Evolutionary conservation across 2,113 vertebrate species (phyloP).

Genomic region (Calidris pygmaea): DNA sequence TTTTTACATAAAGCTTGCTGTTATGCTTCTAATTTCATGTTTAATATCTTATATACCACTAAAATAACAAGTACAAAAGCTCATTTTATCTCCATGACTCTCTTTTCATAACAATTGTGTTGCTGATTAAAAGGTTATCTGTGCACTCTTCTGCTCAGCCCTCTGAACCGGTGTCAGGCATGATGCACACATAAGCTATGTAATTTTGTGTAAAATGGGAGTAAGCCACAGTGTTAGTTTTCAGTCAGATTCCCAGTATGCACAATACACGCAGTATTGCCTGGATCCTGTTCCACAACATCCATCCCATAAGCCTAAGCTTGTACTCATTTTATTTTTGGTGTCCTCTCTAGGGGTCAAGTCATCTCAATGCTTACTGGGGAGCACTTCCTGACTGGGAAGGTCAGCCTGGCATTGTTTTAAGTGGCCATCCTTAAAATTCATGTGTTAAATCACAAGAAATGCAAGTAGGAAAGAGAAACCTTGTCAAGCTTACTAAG

Average conservation of each 20-base stretch:
- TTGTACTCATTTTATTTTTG: neutral
- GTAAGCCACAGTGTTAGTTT: rapidly evolving
- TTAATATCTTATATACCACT: neutral
- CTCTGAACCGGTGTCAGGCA: neutral
- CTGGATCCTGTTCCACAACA: neutral
- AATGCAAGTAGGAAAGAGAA: neutral
- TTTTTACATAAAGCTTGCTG: neutral
- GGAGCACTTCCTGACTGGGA: neutral
- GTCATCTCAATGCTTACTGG: neutral
- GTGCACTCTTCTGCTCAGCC: neutral
- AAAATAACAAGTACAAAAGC: neutral
- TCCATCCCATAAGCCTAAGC: neutral
- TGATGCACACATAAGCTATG: neutral
- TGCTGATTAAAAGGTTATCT: neutral
- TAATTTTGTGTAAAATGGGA: neutral
- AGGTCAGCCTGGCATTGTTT: neutral
- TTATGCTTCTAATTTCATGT: neutral
- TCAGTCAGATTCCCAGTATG: neutral
- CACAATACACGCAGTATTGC: neutral
- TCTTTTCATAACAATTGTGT: neutral
- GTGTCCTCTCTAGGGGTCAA: neutral
- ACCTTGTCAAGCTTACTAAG: neutral
- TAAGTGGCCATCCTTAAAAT: neutral
- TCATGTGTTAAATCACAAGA: neutral
- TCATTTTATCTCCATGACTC: neutral